A percentile compares a stretch with the other conserved stretches of the same genome.
Conservation (phyloP, 2,888 invertebrate genomes). For the Diaprepes abbreviatus region DNA sequence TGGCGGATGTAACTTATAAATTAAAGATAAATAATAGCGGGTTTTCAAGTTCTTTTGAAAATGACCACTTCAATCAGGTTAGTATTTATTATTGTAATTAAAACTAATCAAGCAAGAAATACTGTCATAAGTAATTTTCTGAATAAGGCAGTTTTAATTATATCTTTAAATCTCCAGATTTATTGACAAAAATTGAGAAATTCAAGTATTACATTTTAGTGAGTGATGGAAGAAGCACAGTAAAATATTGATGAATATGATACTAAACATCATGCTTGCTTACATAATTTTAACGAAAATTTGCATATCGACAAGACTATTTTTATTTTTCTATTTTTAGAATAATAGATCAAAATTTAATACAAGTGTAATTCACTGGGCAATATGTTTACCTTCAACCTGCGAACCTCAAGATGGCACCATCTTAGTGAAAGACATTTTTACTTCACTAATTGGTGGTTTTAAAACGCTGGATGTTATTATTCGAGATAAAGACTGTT, state of each 20-base stretch:
- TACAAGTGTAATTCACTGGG: slow-evolving; percentile 71
- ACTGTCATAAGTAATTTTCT: too few relatives aligned
- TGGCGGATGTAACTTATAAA: slow-evolving; percentile 65
- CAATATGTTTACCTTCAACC: slow-evolving; percentile 74
- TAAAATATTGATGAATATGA: too few relatives aligned
- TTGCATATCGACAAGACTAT: too few relatives aligned
- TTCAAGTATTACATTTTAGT: too few relatives aligned
- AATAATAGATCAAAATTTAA: slow-evolving; percentile 55
- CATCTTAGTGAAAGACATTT: slow-evolving; percentile 67
- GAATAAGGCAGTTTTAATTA: too few relatives aligned
- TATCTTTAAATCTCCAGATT: too few relatives aligned
- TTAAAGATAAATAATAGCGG: slow-evolving; percentile 37
- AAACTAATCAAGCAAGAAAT: too few relatives aligned
- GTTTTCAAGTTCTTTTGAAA: slow-evolving; percentile 25
- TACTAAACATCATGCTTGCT: too few relatives aligned
- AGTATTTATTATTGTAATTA: slow-evolving; percentile 23
- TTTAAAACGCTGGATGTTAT: slow-evolving; percentile 54
- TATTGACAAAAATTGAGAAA: too few relatives aligned
- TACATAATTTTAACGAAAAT: too few relatives aligned
- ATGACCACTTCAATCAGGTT: slow-evolving; percentile 11
- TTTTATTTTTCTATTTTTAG: too few relatives aligned
- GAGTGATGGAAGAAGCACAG: too few relatives aligned
- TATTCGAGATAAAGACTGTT: slow-evolving; percentile 57
- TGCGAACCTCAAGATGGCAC: slow-evolving; percentile 71
- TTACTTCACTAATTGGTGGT: slow-evolving; percentile 54